Base-by-base conservation (phyloP, 2,888 invertebrate species). In the Tachina grossa region DNA sequence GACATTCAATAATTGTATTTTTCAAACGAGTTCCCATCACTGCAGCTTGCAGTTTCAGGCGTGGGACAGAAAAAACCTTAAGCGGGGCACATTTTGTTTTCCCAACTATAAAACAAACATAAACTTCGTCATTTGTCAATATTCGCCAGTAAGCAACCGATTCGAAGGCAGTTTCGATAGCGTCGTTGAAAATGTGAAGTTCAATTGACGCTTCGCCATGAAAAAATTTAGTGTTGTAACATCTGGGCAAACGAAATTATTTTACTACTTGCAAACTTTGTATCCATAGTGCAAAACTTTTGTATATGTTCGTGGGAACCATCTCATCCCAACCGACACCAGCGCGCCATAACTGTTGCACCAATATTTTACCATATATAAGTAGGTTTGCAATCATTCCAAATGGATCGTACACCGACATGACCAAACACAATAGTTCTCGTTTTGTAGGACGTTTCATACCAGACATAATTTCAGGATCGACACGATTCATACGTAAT, bases 31-130 rank as follows among this genome's bases (percentile, higher is more conserved):
- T 51, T 14, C 51, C 51, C 51, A 51, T 14, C 14, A 51, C 51
- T 2, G 51, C 51, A 8, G 51, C n/a, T n/a, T 51, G 51, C 51
- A 51, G 8, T n/a, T 51, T n/a, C 16, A 51, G 51, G 8, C 51
- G 51, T 14, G 51, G 51, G n/a, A 51, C n/a, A n/a, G 51, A 51
- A 0, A 51, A n/a, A 9, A 13, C n/a, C n/a, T 51, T 51, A 51
- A n/a, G 51, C n/a, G 51, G 51, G 8, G 51, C 51, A 51, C 51
- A 51, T 51, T 51, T 51, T 4, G 51, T 51, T n/a, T 51, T 51
- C 5, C 51, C 51, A 14, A 14, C 51, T n/a, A 51, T 14, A 8
- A 51, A 51, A 51, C 51, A n/a, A n/a, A 16, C n/a, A n/a, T n/a
- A 14, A 16, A 51, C 6, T 51, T 2, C n/a, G 14, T n/a, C 14